Evolutionary conservation across 2,797 vertebrate species (phyloP).

Genomic region (Vireo griseus): DNA sequence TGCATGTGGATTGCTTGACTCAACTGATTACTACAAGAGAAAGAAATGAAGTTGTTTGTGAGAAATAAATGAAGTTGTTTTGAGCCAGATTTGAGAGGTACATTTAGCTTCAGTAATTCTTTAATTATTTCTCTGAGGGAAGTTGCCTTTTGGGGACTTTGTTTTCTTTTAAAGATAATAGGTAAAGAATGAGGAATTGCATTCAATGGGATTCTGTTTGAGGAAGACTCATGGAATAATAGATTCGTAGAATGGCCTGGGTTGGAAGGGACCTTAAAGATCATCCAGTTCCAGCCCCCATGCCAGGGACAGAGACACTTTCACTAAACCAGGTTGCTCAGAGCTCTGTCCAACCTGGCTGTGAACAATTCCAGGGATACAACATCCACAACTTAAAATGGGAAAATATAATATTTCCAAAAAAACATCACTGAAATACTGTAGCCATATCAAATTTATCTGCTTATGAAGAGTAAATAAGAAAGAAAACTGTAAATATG

Average conservation of each 20-base stretch:
- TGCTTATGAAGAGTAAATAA: not conserved
- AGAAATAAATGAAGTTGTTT: not conserved
- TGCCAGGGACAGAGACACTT: not conserved
- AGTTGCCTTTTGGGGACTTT: not conserved
- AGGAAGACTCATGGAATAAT: not conserved
- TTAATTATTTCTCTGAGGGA: not conserved
- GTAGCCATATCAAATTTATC: not conserved
- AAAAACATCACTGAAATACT: not conserved
- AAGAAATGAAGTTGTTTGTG: not conserved
- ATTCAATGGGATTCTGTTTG: not conserved
- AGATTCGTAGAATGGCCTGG: fast-evolving
- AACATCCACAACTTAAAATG: not conserved
- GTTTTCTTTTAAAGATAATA: not conserved
- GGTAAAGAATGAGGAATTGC: not conserved
- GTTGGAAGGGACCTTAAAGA: not conserved
- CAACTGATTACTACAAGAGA: not conserved
- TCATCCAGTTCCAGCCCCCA: not conserved
- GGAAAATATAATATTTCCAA: not conserved
- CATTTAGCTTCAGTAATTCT: not conserved
- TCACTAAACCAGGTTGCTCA: not conserved
- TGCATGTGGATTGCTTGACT: not conserved
- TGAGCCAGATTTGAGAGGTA: not conserved
- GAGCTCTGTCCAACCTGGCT: not conserved
- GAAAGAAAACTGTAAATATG: not conserved
- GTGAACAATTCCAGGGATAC: not conserved